A percentile compares a stretch with the other conserved stretches of the same genome.
phyloP scores from a whole-genome alignment of 2,797 vertebrate species.

The Liasis olivaceus region DNA sequence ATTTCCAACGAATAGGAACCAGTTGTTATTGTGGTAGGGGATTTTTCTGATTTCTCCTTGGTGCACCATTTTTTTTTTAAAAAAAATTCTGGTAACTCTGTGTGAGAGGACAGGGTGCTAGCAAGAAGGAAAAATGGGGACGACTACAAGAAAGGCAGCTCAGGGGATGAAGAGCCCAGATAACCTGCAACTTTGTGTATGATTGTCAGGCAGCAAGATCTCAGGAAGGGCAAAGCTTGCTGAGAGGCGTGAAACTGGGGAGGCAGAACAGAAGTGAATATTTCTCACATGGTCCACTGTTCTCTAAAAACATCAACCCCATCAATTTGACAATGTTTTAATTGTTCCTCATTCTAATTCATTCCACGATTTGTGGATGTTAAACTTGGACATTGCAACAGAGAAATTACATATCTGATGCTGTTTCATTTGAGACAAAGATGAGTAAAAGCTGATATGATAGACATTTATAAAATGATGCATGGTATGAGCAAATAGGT shows the following conservation, averaged over 20 bases:
- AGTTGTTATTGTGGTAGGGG: neutral
- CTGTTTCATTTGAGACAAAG: neutral
- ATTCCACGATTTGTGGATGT: neutral
- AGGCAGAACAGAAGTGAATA: neutral
- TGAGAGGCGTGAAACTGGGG: neutral
- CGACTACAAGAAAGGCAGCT: neutral
- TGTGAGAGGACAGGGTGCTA: neutral
- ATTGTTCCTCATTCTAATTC: neutral
- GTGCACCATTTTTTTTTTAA: too few species aligned
- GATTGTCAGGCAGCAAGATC: neutral
- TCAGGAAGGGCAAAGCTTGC: neutral
- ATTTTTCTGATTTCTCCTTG: neutral
- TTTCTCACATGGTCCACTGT: neutral
- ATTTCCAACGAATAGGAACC: neutral
- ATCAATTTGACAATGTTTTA: neutral
- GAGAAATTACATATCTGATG: neutral
- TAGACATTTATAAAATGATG: neutral
- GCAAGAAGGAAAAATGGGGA: neutral
- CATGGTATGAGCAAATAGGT: neutral
- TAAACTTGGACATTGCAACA: neutral
- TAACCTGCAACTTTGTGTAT: neutral
- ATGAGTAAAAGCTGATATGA: neutral
- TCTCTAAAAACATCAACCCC: neutral
- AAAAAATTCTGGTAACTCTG: neutral
- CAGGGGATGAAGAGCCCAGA: neutral